These are phyloP conservation scores for Scaptomyza montana DNA, from an alignment of 1,140 invertebrate species.

Conservation along the genomic window DNA sequence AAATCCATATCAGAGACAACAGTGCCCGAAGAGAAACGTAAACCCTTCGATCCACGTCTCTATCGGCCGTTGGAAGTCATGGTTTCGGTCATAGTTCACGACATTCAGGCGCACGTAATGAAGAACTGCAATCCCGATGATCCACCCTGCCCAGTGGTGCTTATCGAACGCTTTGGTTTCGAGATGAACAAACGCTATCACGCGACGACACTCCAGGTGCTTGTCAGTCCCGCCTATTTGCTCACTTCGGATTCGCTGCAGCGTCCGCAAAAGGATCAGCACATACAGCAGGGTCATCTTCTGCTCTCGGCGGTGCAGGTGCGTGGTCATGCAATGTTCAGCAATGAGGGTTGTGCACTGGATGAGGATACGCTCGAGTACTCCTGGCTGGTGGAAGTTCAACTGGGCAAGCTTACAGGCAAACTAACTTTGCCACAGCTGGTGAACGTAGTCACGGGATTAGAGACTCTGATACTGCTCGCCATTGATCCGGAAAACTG, in stretches of 20 bases:
- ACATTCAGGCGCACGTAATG: slow-evolving; percentile 96
- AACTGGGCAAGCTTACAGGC: slow-evolving; percentile 92
- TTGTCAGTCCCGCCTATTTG: slow-evolving; percentile 94
- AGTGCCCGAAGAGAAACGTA: slow-evolving; percentile 85
- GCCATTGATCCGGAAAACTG: slow-evolving; percentile 95
- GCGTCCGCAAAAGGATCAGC: slow-evolving; percentile 88
- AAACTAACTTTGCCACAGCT: slow-evolving; percentile 92
- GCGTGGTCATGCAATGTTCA: slow-evolving; percentile 98
- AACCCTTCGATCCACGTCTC: slow-evolving; percentile 92
- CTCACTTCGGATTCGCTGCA: slow-evolving; percentile 90
- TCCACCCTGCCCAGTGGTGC: slow-evolving; percentile 94
- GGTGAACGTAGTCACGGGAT: slow-evolving; percentile 92
- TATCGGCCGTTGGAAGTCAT: slow-evolving; percentile 96
- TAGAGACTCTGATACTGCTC: slow-evolving; percentile 95
- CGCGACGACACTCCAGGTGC: slow-evolving; percentile 95
- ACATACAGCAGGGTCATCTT: slow-evolving; percentile 94
- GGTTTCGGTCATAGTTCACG: slow-evolving; percentile 97
- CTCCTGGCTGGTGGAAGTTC: slow-evolving; percentile 95
- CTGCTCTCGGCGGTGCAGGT: slow-evolving; percentile 95
- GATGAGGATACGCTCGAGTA: slow-evolving; percentile 98
- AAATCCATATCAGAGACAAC: slow-evolving; percentile 86
- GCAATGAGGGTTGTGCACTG: slow-evolving; percentile 93
- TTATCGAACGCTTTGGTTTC: slow-evolving; percentile 96
- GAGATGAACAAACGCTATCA: slow-evolving; percentile 97
- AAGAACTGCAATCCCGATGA: slow-evolving; percentile 94